Conservation (phyloP, 2,797 vertebrate genomes). For the Lacerta viridis region DNA sequence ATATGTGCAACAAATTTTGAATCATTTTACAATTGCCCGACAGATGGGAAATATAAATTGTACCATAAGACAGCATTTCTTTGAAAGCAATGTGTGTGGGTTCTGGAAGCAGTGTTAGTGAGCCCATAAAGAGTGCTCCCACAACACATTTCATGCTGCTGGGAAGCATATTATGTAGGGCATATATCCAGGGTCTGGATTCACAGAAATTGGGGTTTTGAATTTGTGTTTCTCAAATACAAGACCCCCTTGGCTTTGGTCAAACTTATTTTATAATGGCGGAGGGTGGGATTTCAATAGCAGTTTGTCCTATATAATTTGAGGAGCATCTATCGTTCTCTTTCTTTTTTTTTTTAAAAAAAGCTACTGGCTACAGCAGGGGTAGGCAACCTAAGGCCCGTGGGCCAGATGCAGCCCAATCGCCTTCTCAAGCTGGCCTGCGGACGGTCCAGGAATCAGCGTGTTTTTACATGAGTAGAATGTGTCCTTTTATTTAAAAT, state of each 20-base stretch:
- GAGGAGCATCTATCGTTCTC: too few species aligned
- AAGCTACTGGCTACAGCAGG: too few species aligned
- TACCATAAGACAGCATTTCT: constrained; percentile 1
- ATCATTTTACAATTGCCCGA: constrained; percentile 2
- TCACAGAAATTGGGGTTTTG: neutral
- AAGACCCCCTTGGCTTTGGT: neutral
- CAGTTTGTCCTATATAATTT: neutral
- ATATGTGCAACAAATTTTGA: constrained; percentile 6
- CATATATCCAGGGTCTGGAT: neutral
- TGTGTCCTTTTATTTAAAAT: too few species aligned
- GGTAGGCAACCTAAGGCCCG: too few species aligned
- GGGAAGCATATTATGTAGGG: too few species aligned
- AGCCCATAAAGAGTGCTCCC: neutral
- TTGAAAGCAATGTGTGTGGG: neutral
- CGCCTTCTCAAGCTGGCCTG: too few species aligned
- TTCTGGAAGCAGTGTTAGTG: neutral
- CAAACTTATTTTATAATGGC: neutral
- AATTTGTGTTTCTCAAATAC: neutral
- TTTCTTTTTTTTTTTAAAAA: neutral
- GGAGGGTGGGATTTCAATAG: neutral
- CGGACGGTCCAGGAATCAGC: too few species aligned
- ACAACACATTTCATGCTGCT: neutral
- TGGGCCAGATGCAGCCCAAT: too few species aligned
- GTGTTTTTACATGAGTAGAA: too few species aligned
- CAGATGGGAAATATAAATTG: constrained; percentile 17